These are phyloP conservation scores for Diorhabda carinulata DNA, from an alignment of 1,140 invertebrate species.

Conservation along the genomic window DNA sequence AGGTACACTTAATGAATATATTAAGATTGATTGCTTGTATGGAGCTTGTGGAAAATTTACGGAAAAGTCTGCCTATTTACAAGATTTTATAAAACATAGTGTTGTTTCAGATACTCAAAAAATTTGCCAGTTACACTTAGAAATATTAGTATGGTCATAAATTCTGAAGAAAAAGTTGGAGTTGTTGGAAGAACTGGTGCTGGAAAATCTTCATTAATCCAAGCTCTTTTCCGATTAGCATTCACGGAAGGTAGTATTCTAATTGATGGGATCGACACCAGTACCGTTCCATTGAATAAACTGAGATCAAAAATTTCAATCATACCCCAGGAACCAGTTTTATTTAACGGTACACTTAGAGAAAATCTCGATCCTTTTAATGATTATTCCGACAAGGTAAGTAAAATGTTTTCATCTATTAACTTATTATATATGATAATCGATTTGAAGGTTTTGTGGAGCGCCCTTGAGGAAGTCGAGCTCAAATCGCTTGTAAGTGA, in stretches of 20 bases:
- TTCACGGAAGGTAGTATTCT: slow-evolving; percentile 65
- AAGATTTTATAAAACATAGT: too few species aligned
- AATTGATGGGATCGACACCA: slow-evolving; percentile 68
- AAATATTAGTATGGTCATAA: slow-evolving; percentile 58
- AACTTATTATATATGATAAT: neutral
- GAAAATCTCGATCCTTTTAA: slow-evolving; percentile 85
- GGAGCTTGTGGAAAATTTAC: too few species aligned
- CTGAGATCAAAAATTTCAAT: slow-evolving; percentile 72
- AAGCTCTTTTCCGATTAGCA: slow-evolving; percentile 66
- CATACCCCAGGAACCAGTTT: slow-evolving; percentile 79
- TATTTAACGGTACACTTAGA: slow-evolving; percentile 76
- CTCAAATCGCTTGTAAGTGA: slow-evolving; percentile 55
- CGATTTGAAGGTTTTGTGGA: slow-evolving; percentile 63
- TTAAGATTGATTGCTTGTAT: too few species aligned
- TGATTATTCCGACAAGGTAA: slow-evolving; percentile 66
- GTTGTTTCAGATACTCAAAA: slow-evolving; percentile 60
- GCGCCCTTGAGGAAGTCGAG: slow-evolving; percentile 74
- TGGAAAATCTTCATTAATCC: slow-evolving; percentile 71
- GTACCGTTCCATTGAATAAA: slow-evolving; percentile 60
- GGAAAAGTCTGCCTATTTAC: too few species aligned
- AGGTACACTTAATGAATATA: neutral
- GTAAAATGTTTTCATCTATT: slow-evolving; percentile 47
- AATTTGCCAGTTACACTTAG: slow-evolving; percentile 63
- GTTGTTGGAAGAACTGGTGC: slow-evolving; percentile 54
- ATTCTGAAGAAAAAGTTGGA: slow-evolving; percentile 58